phyloP scores from a whole-genome alignment of 2,888 invertebrate genomes.

The Fragum whitleyi region DNA sequence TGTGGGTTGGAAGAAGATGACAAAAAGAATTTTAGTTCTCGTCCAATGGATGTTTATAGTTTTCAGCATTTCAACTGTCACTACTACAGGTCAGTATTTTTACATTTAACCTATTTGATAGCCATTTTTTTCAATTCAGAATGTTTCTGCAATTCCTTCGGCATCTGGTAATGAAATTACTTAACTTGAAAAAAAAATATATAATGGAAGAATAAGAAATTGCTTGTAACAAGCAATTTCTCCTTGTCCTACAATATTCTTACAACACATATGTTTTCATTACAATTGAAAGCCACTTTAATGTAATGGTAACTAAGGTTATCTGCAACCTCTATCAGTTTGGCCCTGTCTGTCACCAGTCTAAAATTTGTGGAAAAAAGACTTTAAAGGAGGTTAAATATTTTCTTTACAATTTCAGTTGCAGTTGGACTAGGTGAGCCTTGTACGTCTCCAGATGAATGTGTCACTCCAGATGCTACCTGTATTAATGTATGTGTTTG shows the following conservation, averaged over 20 bases:
- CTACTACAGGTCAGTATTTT: not conserved
- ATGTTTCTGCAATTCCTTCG: too few species aligned
- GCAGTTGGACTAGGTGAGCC: conserved; percentile 6
- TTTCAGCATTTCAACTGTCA: not conserved
- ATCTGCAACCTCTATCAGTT: too few species aligned
- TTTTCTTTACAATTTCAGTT: not conserved
- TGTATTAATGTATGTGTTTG: conserved; percentile 8
- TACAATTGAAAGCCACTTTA: too few species aligned
- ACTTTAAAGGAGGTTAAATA: too few species aligned
- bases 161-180: too few species aligned
- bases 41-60: conserved; percentile 7
- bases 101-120: too few species aligned
- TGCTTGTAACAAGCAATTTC: not conserved
- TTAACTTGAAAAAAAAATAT: too few species aligned
- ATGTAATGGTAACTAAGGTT: too few species aligned
- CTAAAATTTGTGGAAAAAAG: too few species aligned
- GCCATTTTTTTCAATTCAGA: too few species aligned
- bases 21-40: not conserved
- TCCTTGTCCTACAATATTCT: not conserved
- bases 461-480: not conserved
- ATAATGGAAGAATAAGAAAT: not conserved
- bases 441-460: not conserved
- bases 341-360: too few species aligned
- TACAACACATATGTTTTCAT: not conserved
- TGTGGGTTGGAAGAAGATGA: conserved; percentile 35